Evolutionary conservation across 2,888 invertebrate genomes (phyloP), one percentile per base, ranked within the genome.

Genomic region (Amphiduros pacificus): DNA sequence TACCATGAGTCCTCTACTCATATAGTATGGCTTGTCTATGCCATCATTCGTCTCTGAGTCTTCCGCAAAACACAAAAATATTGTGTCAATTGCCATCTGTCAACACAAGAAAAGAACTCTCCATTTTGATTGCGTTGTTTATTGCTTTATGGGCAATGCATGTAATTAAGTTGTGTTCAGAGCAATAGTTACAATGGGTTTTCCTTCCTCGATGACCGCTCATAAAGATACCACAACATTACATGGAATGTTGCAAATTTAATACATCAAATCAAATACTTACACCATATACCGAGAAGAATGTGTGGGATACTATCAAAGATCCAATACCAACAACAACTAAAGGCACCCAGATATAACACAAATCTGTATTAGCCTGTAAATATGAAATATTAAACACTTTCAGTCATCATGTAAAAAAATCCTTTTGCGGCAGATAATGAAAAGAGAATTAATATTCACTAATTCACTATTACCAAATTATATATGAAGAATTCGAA

Each of bases 11-110:
- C 74, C 74, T 65, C 72, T 77, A 64, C 78, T 80, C 82, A 82
- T 82, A 66, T 72, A 82, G 63, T 78, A 82, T 3, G 81, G 81
- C 61, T 73, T 74, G 5, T 62, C 55, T 0, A 72, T 61, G 0
- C 81, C 83, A 69, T 90, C 89, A 78, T 93, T 92, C 81, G 89
- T 87, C 59, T 91, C 91, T 83, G 91, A 90, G 78, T 93, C 94
- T 81, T 95, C 94, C 77, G 94, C 94, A 73, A 94, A 92, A 80
- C 95, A 96, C 63, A 96, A 84, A 82, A 95, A 93, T 44, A 96
- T 85, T 0, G 95, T 93, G 78, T 96, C 95, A 28, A 53, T 60
- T 53, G 84, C 79, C 81, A 93, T 94, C 89, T 95, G 95, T n/a
- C n/a, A n/a, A n/a, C n/a, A n/a, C n/a, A n/a, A n/a, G n/a, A n/a